These are phyloP conservation scores for Solenopsis fugax DNA, from an alignment of 1,140 invertebrate genomes.

Conservation along the genomic window DNA sequence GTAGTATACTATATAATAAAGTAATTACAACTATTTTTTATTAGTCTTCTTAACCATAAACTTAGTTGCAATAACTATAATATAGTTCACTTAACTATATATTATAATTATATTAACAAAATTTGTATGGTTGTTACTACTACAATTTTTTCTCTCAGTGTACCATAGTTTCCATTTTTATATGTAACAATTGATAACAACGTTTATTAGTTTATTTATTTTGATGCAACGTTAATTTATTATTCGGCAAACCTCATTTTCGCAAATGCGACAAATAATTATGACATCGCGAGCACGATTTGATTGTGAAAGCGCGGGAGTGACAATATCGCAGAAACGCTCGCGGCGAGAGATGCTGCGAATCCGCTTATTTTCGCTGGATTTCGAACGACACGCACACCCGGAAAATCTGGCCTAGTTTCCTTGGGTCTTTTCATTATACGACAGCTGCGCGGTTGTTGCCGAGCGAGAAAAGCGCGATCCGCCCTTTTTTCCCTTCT, in stretches of 20 bases:
- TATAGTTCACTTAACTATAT: too few species aligned
- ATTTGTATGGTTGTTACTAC: too few species aligned
- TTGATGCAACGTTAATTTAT: neutral
- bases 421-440: slow-evolving; percentile 31
- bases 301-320: neutral
- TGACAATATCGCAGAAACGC: neutral
- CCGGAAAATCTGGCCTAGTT: slow-evolving; percentile 42
- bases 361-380: slow-evolving; percentile 12
- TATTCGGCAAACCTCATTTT: neutral
- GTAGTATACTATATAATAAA: too few species aligned
- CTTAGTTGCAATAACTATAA: too few species aligned
- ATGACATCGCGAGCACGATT: neutral
- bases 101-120: too few species aligned
- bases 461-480: slow-evolving; percentile 13
- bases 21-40: too few species aligned
- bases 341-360: too few species aligned
- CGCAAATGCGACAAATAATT: slow-evolving; percentile 31
- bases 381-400: slow-evolving; percentile 7
- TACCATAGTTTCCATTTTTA: too few species aligned
- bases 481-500: neutral
- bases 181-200: neutral
- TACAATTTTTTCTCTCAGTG: too few species aligned
- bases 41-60: too few species aligned
- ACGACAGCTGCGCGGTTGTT: neutral
- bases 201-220: neutral